phyloP scores from a whole-genome alignment of 2,113 vertebrate genomes.

The Epinephelus cyanopodus region DNA sequence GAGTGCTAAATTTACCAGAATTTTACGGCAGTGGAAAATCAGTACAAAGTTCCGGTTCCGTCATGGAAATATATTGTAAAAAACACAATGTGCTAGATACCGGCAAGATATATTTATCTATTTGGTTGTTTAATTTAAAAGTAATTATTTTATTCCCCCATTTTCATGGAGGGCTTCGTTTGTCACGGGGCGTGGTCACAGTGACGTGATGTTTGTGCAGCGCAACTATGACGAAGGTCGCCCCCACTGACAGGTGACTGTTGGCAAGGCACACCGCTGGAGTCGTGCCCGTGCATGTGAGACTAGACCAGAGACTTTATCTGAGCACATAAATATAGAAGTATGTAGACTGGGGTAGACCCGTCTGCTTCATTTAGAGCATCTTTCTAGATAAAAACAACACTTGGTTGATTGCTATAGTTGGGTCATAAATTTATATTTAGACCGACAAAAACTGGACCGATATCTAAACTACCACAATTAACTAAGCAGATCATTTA shows the following conservation, averaged over 20 bases:
- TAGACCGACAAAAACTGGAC: not conserved
- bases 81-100: not conserved
- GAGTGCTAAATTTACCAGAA: rapidly evolving
- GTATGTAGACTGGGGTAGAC: not conserved
- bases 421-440: not conserved
- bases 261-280: not conserved
- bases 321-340: no score
- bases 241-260: conserved; percentile 58
- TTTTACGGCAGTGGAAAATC: rapidly evolving
- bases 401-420: not conserved
- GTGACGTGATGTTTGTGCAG: conserved; percentile 69
- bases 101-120: rapidly evolving
- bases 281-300: not conserved
- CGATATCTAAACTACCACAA: not conserved
- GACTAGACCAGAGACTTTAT: no score
- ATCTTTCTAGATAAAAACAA: not conserved
- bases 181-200: conserved; percentile 26
- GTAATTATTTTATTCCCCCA: rapidly evolving
- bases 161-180: not conserved
- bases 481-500: not conserved
- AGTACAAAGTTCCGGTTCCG: rapidly evolving
- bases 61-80: rapidly evolving
- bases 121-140: not conserved
- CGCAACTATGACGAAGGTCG: conserved; percentile 52
- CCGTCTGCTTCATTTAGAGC: not conserved